Evolutionary conservation across 1,140 invertebrate genomes (phyloP).

Genomic region (Andricus grossulariae): DNA sequence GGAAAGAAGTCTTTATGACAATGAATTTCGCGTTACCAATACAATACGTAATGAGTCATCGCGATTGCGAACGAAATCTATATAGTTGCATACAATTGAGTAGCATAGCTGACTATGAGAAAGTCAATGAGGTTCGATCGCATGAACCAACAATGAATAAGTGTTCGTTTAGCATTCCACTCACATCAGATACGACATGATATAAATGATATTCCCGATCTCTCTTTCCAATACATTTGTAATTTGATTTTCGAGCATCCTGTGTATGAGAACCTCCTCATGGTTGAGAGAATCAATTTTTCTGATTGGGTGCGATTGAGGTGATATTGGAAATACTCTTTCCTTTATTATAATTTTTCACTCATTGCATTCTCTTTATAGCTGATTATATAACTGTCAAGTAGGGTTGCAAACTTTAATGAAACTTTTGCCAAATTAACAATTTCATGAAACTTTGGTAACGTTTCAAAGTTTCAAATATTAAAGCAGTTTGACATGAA

Average conservation of each 20-base stretch:
- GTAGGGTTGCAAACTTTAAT: too few species aligned
- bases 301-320: not conserved
- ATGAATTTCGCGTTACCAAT: constrained; percentile 17
- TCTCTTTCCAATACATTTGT: constrained; percentile 18
- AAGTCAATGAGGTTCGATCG: constrained; percentile 36
- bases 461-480: too few species aligned
- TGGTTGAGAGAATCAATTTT: not conserved
- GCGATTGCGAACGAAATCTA: constrained; percentile 4
- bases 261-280: not conserved
- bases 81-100: constrained; percentile 12
- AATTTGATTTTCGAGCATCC: constrained; percentile 11
- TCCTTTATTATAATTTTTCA: not conserved
- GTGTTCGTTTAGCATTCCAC: constrained; percentile 49
- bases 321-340: constrained; percentile 3
- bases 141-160: constrained; percentile 42
- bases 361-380: too few species aligned
- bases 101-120: constrained; percentile 9
- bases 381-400: too few species aligned
- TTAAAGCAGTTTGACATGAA: too few species aligned
- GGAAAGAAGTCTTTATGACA: constrained; percentile 4
- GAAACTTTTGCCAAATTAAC: too few species aligned
- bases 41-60: constrained; percentile 21
- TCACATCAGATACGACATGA: constrained; percentile 30
- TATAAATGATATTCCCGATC: constrained; percentile 23
- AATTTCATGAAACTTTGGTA: too few species aligned